These are phyloP conservation scores for Trichogramma dendrolimi DNA, from an alignment of 2,888 invertebrate genomes.

Conservation along the genomic window DNA sequence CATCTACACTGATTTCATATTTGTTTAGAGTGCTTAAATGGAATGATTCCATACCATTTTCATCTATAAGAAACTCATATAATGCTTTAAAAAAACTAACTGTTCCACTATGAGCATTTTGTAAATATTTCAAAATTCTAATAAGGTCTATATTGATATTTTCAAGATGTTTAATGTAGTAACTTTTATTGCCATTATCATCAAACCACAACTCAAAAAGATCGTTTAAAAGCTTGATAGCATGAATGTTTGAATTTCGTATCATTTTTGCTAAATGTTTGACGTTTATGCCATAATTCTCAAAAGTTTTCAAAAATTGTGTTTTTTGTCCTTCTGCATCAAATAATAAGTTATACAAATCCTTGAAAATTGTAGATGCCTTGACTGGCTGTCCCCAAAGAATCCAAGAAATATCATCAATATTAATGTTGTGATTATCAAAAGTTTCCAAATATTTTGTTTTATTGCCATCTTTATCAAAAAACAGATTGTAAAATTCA, in stretches of 20 bases:
- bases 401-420: conserved; percentile 35
- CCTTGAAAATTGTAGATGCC: conserved; percentile 38
- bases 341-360: conserved; percentile 36
- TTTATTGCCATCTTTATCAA: conserved; percentile 35
- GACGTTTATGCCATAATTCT: conserved; percentile 25
- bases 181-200: conserved; percentile 32
- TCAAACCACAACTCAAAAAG: conserved; percentile 33
- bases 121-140: conserved; percentile 34
- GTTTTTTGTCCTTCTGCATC: conserved; percentile 25
- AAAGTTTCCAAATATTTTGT: conserved; percentile 20
- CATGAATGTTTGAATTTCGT: conserved; percentile 27
- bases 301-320: conserved; percentile 15
- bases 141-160: conserved; percentile 30
- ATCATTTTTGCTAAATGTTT: conserved; percentile 26
- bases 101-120: too few relatives aligned
- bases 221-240: conserved; percentile 30
- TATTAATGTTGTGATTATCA: conserved; percentile 30
- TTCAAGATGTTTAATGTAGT: conserved; percentile 18
- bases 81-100: too few relatives aligned
- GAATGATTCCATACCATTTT: too few relatives aligned
- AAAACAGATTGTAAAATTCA: conserved; percentile 30
- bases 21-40: too few relatives aligned
- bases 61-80: too few relatives aligned
- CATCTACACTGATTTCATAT: too few relatives aligned
- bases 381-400: conserved; percentile 29